Conservation (phyloP, 2,797 vertebrate genomes). For the Mormyrops boulengeri region DNA sequence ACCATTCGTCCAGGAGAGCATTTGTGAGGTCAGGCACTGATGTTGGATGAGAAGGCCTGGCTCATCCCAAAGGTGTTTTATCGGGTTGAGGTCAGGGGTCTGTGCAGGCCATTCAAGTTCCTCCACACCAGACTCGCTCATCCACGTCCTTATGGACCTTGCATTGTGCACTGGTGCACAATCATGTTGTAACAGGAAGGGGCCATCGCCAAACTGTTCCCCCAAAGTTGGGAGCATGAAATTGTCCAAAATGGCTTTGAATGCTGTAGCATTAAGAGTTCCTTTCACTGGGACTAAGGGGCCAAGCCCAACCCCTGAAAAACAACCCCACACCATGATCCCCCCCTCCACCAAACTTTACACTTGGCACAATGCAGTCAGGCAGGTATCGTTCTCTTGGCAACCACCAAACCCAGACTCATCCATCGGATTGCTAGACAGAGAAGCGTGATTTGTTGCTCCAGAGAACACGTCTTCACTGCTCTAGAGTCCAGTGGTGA, state of each 20-base stretch:
- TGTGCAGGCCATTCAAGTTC: background rate
- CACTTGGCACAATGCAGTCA: background rate
- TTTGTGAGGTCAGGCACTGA: background rate
- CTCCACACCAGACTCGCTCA: background rate
- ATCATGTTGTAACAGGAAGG: background rate
- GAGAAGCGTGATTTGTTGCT: background rate
- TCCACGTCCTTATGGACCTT: background rate
- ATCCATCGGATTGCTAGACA: background rate
- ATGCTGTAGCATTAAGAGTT: background rate
- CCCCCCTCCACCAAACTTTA: background rate
- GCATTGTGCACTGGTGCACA: background rate
- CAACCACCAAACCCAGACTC: background rate
- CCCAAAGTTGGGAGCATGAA: background rate
- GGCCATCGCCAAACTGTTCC: background rate
- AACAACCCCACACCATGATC: background rate
- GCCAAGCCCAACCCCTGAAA: background rate
- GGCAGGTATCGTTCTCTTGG: background rate
- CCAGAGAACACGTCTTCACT: background rate
- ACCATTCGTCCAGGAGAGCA: background rate
- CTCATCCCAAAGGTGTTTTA: background rate
- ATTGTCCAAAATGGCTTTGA: background rate
- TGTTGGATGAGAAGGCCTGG: background rate
- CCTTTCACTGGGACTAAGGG: background rate
- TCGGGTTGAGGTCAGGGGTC: no score
- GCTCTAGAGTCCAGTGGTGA: background rate